These are phyloP conservation scores for Drosophila prostipennis DNA, from an alignment of 2,888 invertebrate genomes.

Conservation along the genomic window DNA sequence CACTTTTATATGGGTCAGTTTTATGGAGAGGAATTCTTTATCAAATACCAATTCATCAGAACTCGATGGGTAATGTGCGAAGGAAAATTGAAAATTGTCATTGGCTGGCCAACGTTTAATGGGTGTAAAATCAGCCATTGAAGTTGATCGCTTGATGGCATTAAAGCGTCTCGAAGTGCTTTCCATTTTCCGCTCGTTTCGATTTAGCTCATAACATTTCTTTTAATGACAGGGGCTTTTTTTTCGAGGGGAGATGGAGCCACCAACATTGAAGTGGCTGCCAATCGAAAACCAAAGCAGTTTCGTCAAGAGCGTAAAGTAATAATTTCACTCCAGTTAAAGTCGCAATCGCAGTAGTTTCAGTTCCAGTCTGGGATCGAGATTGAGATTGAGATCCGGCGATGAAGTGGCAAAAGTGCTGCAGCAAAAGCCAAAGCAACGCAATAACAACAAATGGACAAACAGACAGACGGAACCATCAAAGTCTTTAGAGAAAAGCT, in stretches of 20 bases:
- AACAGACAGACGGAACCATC: slow-evolving; percentile 21
- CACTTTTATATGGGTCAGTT: slow-evolving; percentile 54
- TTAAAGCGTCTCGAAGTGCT: slow-evolving; percentile 53
- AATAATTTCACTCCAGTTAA: slow-evolving; percentile 69
- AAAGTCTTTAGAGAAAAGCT: slow-evolving; percentile 30
- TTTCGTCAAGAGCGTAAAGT: slow-evolving; percentile 58
- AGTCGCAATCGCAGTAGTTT: slow-evolving; percentile 9
- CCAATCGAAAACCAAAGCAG: slow-evolving; percentile 56
- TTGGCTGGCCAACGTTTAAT: slow-evolving; percentile 22
- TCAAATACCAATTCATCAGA: slow-evolving; percentile 2
- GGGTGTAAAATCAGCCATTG: slow-evolving; percentile 47
- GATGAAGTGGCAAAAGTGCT: slow-evolving; percentile 75
- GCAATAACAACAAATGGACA: slow-evolving; percentile 6
- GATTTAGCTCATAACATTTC: slow-evolving; percentile 40
- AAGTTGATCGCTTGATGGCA: slow-evolving; percentile 41
- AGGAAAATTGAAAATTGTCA: slow-evolving; percentile 18
- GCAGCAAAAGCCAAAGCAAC: slow-evolving; percentile 28
- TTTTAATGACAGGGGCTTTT: slow-evolving; percentile 19
- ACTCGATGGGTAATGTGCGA: not conserved
- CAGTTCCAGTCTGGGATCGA: slow-evolving; percentile 42
- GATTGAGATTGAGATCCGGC: slow-evolving; percentile 36
- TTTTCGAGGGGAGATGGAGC: slow-evolving; percentile 11
- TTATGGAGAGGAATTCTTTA: slow-evolving; percentile 10
- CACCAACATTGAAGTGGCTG: slow-evolving; percentile 58
- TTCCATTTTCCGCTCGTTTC: slow-evolving; percentile 51